Evolutionary conservation across 2,113 vertebrate genomes (phyloP).

Genomic region (Triplophysa dalaica): DNA sequence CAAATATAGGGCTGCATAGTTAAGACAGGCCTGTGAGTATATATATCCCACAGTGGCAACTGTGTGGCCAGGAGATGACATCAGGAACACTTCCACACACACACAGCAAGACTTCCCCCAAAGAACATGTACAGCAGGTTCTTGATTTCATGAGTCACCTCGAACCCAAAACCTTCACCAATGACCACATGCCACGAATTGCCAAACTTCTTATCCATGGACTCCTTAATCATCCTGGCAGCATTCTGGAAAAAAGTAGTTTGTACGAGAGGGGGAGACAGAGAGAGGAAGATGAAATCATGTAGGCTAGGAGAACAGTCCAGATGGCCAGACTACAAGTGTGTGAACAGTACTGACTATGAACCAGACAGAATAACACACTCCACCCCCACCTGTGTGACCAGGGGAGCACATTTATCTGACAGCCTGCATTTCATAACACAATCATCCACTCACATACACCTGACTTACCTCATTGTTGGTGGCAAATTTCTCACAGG

Average conservation of each 20-base stretch:
- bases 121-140: conserved; percentile 98
- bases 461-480: conserved; percentile 72
- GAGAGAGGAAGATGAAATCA: conserved; percentile 42
- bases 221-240: conserved; percentile 99
- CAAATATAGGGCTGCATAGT: conserved; percentile 56
- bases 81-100: conserved; percentile 97
- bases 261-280: no score
- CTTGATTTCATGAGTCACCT: conserved; percentile 96
- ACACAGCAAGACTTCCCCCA: conserved; percentile 90
- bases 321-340: conserved; percentile 43
- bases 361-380: conserved; percentile 37
- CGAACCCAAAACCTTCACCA: conserved; percentile 94
- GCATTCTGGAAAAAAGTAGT: conserved; percentile 78
- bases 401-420: conserved; percentile 7
- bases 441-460: not conserved
- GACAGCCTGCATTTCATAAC: not conserved
- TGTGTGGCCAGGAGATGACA: conserved; percentile 36
- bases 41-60: conserved; percentile 44
- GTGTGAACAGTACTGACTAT: conserved; percentile 39
- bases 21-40: conserved; percentile 45
- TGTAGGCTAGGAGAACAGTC: conserved; percentile 35
- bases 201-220: conserved; percentile 98
- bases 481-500: conserved; percentile 75
- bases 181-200: conserved; percentile 99
- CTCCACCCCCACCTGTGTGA: conserved; percentile 37